A percentile compares a stretch with the other conserved stretches of the same genome.
These are phyloP conservation scores for Corythaixoides concolor DNA, from an alignment of 2,113 vertebrate species.

Conservation along the genomic window DNA sequence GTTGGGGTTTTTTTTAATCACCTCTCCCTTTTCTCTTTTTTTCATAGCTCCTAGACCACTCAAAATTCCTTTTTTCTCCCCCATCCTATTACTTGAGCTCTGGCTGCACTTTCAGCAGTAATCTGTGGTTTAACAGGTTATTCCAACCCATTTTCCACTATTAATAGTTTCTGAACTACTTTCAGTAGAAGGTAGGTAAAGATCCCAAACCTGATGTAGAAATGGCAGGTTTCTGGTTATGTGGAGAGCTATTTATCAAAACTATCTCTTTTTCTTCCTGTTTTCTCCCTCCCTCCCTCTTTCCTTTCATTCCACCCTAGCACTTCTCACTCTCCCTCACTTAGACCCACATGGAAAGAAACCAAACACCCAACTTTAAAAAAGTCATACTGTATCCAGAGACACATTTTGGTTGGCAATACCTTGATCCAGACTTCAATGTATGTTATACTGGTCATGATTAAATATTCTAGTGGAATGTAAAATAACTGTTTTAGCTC, in stretches of 20 bases:
- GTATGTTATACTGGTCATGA: background rate
- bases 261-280: background rate
- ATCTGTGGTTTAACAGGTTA: background rate
- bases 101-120: background rate
- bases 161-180: background rate
- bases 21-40: background rate
- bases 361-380: background rate
- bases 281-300: background rate
- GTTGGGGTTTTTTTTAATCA: background rate
- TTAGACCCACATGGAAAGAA: background rate
- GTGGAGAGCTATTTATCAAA: background rate
- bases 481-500: background rate
- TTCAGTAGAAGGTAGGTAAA: background rate
- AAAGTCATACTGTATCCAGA: background rate
- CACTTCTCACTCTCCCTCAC: background rate
- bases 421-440: background rate
- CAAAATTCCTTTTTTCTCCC: background rate
- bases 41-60: background rate
- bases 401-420: background rate
- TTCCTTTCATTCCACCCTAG: background rate
- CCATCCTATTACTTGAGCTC: background rate
- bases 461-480: conserved; percentile 15
- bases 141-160: background rate
- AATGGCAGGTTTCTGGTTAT: background rate
- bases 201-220: background rate